phyloP scores from a whole-genome alignment of 2,113 vertebrate genomes.

The Protobothrops flavoviridis region DNA sequence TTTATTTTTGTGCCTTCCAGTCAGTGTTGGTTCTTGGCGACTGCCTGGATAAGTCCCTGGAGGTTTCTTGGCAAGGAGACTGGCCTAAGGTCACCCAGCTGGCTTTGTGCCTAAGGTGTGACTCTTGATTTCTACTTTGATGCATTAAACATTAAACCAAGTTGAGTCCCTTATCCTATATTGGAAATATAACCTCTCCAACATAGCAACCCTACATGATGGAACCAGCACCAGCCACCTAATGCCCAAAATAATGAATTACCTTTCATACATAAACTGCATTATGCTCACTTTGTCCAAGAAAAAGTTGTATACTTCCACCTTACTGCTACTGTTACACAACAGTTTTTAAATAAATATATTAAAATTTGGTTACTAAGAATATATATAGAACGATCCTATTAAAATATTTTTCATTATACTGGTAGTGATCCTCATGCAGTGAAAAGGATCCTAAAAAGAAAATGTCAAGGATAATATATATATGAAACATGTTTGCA shows the following conservation, averaged over 20 bases:
- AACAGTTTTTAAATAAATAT: slow-evolving; percentile 65
- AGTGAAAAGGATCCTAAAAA: slow-evolving; percentile 37
- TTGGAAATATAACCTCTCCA: slow-evolving; percentile 11
- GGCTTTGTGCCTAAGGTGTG: not conserved
- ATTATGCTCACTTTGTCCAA: slow-evolving; percentile 59
- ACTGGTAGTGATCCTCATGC: slow-evolving; percentile 33
- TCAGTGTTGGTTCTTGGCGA: not conserved
- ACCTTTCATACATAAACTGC: slow-evolving; percentile 57
- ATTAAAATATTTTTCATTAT: slow-evolving; percentile 52
- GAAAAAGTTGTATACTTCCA: slow-evolving; percentile 47
- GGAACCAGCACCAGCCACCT: slow-evolving; percentile 38
- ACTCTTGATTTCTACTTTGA: not conserved
- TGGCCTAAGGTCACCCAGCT: not conserved
- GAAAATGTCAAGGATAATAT: slow-evolving; percentile 46
- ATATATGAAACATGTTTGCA: not conserved
- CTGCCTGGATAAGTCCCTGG: not conserved
- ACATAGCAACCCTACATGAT: slow-evolving; percentile 44
- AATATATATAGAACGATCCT: slow-evolving; percentile 60
- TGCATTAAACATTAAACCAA: not conserved
- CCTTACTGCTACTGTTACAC: slow-evolving; percentile 41
- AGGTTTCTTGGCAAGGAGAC: not conserved
- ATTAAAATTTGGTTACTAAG: slow-evolving; percentile 67
- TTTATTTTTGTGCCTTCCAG: not conserved
- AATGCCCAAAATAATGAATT: slow-evolving; percentile 49
- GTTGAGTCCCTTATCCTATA: not conserved